phyloP scores from a whole-genome alignment of 2,888 invertebrate species.

The Halocaridina rubra region DNA sequence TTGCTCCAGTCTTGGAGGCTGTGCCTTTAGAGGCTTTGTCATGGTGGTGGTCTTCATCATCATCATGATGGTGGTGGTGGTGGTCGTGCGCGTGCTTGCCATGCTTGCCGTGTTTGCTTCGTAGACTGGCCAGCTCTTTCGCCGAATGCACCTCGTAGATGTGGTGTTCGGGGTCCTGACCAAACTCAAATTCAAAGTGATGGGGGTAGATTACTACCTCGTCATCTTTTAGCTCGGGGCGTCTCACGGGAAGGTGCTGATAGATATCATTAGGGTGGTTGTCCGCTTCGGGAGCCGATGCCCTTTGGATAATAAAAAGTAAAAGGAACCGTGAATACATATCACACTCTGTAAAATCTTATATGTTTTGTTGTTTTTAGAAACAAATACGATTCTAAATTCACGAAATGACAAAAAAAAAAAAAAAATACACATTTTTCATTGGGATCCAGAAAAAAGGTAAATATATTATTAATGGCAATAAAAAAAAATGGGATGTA shows the following conservation, averaged over 20 bases:
- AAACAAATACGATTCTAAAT: no score
- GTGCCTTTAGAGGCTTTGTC: not conserved
- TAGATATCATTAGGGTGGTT: conserved; percentile 58
- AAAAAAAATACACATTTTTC: no score
- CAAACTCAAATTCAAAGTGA: conserved; percentile 51
- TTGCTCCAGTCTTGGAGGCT: not conserved
- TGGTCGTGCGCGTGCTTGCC: conserved; percentile 51
- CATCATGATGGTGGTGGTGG: conserved; percentile 16
- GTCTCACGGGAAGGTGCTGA: conserved; percentile 15
- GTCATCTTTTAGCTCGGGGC: conserved; percentile 26
- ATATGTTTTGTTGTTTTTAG: no score
- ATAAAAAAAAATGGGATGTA: no score
- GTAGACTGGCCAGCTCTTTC: conserved; percentile 36
- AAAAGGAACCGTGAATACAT: no score
- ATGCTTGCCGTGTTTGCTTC: conserved; percentile 46
- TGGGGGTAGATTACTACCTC: conserved; percentile 60
- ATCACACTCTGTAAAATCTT: no score
- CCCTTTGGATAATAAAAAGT: conserved; percentile 17
- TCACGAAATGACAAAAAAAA: no score
- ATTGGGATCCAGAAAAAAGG: no score
- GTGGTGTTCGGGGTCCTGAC: conserved; percentile 60
- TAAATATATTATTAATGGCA: no score
- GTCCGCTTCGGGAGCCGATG: conserved; percentile 44
- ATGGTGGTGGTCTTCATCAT: conserved; percentile 5
- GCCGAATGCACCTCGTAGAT: conserved; percentile 47